A percentile compares a stretch with the other conserved stretches of the same genome.
phyloP scores from a whole-genome alignment of 2,888 invertebrate genomes.

The Drosophila atripex region DNA sequence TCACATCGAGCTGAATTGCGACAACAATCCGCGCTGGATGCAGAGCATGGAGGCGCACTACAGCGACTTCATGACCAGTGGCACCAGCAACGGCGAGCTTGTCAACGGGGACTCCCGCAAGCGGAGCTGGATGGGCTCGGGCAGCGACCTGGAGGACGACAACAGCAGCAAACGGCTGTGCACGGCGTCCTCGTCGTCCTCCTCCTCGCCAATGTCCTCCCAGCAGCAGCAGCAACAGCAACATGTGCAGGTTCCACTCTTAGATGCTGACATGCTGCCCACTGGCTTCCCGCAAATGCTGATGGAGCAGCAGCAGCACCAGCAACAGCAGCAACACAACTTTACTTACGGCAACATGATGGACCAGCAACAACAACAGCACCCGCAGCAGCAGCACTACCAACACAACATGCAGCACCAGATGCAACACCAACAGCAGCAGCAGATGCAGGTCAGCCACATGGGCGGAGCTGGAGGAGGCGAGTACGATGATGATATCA shows the following conservation, averaged over 20 bases:
- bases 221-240: slow-evolving; percentile 57
- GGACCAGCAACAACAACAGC: slow-evolving; percentile 61
- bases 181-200: slow-evolving; percentile 72
- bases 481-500: slow-evolving; percentile 87
- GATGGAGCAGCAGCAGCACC: slow-evolving; percentile 75
- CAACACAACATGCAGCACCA: slow-evolving; percentile 53
- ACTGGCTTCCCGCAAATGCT: slow-evolving; percentile 74
- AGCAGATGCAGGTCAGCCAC: slow-evolving; percentile 72
- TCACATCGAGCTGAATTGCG: slow-evolving; percentile 79
- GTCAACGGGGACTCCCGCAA: slow-evolving; percentile 76
- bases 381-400: slow-evolving; percentile 62
- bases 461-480: slow-evolving; percentile 69
- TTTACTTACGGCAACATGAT: slow-evolving; percentile 67
- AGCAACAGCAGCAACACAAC: slow-evolving; percentile 71
- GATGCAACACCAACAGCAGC: slow-evolving; percentile 68
- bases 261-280: slow-evolving; percentile 60
- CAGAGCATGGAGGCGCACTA: slow-evolving; percentile 82
- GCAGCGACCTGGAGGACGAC: slow-evolving; percentile 76
- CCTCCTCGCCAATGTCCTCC: slow-evolving; percentile 76
- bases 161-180: slow-evolving; percentile 79
- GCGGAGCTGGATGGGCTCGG: slow-evolving; percentile 79
- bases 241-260: slow-evolving; percentile 63
- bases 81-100: slow-evolving; percentile 60
- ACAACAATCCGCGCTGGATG: slow-evolving; percentile 82
- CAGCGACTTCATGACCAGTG: slow-evolving; percentile 77